phyloP scores from a whole-genome alignment of 2,888 invertebrate species.

The Keiferia lycopersicella region DNA sequence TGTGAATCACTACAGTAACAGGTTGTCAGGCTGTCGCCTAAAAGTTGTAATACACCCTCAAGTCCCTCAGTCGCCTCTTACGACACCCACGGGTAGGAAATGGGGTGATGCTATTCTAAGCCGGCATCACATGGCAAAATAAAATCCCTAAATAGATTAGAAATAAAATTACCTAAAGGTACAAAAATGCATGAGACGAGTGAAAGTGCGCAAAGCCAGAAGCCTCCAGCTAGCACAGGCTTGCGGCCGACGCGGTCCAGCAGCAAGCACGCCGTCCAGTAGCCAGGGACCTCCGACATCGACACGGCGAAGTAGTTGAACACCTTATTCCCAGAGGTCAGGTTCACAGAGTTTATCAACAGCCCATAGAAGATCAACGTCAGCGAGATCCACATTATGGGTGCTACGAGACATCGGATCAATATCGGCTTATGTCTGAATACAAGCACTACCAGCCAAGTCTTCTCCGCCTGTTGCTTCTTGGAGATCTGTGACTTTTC shows the following conservation, averaged over 20 bases:
- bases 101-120: too few relatives aligned
- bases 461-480: slow-evolving; percentile 51
- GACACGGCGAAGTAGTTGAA: slow-evolving; percentile 85
- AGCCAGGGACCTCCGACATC: slow-evolving; percentile 87
- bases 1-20: too few relatives aligned
- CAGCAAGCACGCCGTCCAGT: slow-evolving; percentile 80
- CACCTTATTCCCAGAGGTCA: slow-evolving; percentile 86
- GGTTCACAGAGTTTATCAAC: slow-evolving; percentile 86
- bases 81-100: too few relatives aligned
- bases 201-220: slow-evolving; percentile 80
- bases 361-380: slow-evolving; percentile 90
- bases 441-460: slow-evolving; percentile 48
- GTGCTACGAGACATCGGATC: slow-evolving; percentile 77
- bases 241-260: slow-evolving; percentile 84
- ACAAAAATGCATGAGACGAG: slow-evolving; percentile 64
- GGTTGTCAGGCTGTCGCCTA: too few relatives aligned
- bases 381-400: slow-evolving; percentile 89
- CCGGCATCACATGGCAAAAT: too few relatives aligned
- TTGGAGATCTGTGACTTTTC: slow-evolving; percentile 29
- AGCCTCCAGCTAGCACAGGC: slow-evolving; percentile 80
- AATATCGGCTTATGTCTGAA: slow-evolving; percentile 67
- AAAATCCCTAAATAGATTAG: too few relatives aligned
- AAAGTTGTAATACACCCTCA: too few relatives aligned
- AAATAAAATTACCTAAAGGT: slow-evolving; percentile 56
- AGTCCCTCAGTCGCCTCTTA: too few relatives aligned